Evolutionary conservation across 1,140 invertebrate genomes (phyloP).

Genomic region (Helicoverpa armigera): DNA sequence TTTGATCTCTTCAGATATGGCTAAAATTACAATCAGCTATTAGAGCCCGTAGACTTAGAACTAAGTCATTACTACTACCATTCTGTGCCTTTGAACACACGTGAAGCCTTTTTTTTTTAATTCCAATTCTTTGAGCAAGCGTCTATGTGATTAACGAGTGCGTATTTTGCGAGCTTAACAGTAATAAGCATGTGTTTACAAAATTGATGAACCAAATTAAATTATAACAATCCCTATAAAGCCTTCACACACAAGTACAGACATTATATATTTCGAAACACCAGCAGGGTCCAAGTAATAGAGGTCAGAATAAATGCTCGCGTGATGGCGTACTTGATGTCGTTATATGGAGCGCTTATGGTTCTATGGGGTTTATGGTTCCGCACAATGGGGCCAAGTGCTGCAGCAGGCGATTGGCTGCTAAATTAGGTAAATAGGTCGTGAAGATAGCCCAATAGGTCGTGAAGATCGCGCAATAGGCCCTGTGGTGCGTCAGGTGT

Average conservation of each 20-base stretch:
- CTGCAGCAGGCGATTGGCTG: neutral
- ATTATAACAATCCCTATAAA: neutral
- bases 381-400: conserved; percentile 10
- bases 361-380: neutral
- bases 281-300: neutral
- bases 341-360: conserved; percentile 17
- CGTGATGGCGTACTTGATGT: conserved; percentile 4
- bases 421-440: conserved; percentile 22
- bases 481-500: neutral
- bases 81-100: too few species aligned
- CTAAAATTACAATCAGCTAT: too few species aligned
- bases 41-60: too few species aligned
- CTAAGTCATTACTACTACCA: too few species aligned
- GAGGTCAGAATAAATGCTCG: neutral
- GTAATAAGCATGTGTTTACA: neutral
- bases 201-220: neutral
- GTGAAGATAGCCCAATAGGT: neutral
- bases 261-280: neutral
- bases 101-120: too few species aligned
- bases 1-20: too few species aligned
- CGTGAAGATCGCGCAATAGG: conserved; percentile 4
- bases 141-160: too few species aligned
- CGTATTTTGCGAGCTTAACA: too few species aligned
- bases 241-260: neutral
- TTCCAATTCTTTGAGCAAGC: too few species aligned